These are phyloP conservation scores for Herminia tarsipennalis DNA, from an alignment of 2,888 invertebrate genomes.

Conservation along the genomic window DNA sequence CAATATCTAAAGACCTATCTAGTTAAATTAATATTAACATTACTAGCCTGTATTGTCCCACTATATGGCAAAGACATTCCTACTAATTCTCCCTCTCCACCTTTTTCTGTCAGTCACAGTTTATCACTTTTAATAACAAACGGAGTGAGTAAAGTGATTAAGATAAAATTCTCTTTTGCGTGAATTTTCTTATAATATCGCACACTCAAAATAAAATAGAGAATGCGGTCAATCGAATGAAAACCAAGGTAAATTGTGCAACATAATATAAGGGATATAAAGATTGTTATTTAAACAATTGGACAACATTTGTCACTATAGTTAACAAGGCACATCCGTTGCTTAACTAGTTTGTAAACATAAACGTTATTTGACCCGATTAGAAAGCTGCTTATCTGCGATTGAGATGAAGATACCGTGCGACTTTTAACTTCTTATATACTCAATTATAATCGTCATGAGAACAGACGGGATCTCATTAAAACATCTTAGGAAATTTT, in stretches of 20 bases:
- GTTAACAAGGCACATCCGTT: conserved; percentile 65
- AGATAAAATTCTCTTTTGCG: too few relatives aligned
- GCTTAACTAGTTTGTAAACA: conserved; percentile 71
- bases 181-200: too few relatives aligned
- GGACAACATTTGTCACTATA: conserved; percentile 58
- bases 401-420: conserved; percentile 72
- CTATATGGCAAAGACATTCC: too few relatives aligned
- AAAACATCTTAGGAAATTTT: conserved; percentile 32
- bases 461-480: conserved; percentile 39
- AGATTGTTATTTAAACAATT: conserved; percentile 47
- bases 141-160: too few relatives aligned
- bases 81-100: too few relatives aligned
- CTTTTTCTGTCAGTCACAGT: too few relatives aligned
- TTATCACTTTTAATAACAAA: too few relatives aligned
- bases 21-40: too few relatives aligned
- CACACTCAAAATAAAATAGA: too few relatives aligned
- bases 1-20: too few relatives aligned
- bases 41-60: too few relatives aligned
- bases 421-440: conserved; percentile 58
- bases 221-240: too few relatives aligned
- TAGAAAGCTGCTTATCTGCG: conserved; percentile 74
- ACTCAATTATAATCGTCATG: conserved; percentile 54
- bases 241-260: conserved; percentile 11
- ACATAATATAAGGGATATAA: conserved; percentile 23
- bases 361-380: conserved; percentile 77